phyloP scores from a whole-genome alignment of 2,888 invertebrate species.

The Notodonta ziczac region DNA sequence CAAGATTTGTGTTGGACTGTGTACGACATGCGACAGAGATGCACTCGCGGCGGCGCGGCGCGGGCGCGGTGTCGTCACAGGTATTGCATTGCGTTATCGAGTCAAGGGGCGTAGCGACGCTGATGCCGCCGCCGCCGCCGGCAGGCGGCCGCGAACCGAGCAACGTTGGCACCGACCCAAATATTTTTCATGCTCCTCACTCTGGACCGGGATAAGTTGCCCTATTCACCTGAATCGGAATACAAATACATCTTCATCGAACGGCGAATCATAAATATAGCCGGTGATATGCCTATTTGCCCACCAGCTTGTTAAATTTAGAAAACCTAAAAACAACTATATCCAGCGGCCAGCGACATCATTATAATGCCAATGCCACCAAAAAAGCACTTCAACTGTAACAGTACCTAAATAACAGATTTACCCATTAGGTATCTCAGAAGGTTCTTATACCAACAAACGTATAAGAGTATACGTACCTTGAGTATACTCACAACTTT shows the following conservation, averaged over 20 bases:
- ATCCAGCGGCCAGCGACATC: no score
- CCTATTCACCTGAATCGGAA: conserved; percentile 78
- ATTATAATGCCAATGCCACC: no score
- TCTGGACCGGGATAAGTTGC: conserved; percentile 73
- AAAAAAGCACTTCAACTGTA: no score
- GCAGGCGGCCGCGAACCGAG: conserved; percentile 56
- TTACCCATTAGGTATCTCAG: no score
- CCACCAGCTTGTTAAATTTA: conserved; percentile 26
- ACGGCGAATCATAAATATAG: conserved; percentile 28
- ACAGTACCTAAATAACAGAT: no score
- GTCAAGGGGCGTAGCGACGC: conserved; percentile 54
- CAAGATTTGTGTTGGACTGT: conserved; percentile 7
- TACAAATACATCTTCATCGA: conserved; percentile 56
- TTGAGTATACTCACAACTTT: no score
- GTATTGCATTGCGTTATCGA: conserved; percentile 69
- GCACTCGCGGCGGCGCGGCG: conserved; percentile 48
- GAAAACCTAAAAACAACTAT: no score
- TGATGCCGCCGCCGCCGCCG: conserved; percentile 35
- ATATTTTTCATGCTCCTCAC: conserved; percentile 74
- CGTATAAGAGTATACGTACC: no score
- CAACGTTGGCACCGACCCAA: conserved; percentile 73
- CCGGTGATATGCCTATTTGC: conserved; percentile 15
- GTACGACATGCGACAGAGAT: conserved; percentile 33
- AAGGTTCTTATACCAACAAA: no score
- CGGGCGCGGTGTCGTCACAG: conserved; percentile 28